Evolutionary conservation across 2,888 invertebrate species (phyloP), one percentile per base, ranked within the genome.

Genomic region (Drosophila atripex): DNA sequence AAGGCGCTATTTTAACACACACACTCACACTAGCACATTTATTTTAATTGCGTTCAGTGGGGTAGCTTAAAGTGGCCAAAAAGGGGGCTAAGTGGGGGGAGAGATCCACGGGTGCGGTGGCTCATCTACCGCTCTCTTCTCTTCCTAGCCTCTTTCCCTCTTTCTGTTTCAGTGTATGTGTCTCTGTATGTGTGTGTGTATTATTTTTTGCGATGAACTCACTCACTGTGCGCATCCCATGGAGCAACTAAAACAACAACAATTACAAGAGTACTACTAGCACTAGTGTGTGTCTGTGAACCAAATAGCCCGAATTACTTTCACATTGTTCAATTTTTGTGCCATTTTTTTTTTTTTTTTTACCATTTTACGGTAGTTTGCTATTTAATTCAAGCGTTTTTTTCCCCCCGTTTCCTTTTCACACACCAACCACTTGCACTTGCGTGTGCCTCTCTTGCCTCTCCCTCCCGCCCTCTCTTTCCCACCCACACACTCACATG

Each of bases 171-270:
- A 23, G 35, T 35, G 11, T 35, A 32, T 43, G 16, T n/a, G 11
- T 54, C 7, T 32, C 8, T 61, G 41, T 61, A 41, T 61, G 54
- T 54, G 58, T 49, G 69, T 76, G 79, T 76, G 80, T 83, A 78
- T 78, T 89, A 89, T 88, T 88, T 88, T 89, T 84, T 88, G 89
- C 88, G 88, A 88, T 88, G 89, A 88, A 88, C 89, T 88, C 88
- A 88, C 88, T 78, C 88, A 88, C 88, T 78, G 76, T 57, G 80
- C 76, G 82, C 77, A 80, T 72, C 80, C 83, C 39, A 41, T 41
- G 39, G 39, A 78, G 73, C 72, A 79, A 69, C 59, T 70, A 66
- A 41, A 79, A 73, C 35, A 74, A 70, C 59, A 74, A 66, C 55
- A 69, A 66, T 56, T 64, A 47, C 58, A 75, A 43, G 53, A 43